These are phyloP conservation scores for Stomatorhinus walkeri DNA, from an alignment of 2,797 vertebrate species.

Conservation along the genomic window DNA sequence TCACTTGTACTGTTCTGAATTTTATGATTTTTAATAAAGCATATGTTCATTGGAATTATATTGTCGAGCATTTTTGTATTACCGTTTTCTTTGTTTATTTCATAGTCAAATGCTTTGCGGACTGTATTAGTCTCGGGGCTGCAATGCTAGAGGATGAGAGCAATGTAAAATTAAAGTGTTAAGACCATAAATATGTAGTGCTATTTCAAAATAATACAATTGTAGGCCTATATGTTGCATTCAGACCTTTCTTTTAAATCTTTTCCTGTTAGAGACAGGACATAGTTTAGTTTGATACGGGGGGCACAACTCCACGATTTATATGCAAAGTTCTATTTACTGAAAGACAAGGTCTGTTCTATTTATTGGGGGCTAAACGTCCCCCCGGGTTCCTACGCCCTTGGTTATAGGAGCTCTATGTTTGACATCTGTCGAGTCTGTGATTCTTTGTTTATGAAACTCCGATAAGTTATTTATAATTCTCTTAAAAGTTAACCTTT, in stretches of 20 bases:
- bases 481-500: not conserved
- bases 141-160: not conserved
- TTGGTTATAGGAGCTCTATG: not conserved
- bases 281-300: not conserved
- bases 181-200: not conserved
- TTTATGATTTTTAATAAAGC: constrained; percentile 12
- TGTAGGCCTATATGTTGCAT: not conserved
- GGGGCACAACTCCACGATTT: not conserved
- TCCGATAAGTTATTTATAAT: not conserved
- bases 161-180: not conserved
- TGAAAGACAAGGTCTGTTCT: not conserved
- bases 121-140: not conserved
- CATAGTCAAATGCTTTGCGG: not conserved
- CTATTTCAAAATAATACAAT: not conserved
- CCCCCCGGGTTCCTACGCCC: not conserved
- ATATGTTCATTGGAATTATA: not conserved
- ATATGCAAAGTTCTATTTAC: not conserved
- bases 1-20: not conserved
- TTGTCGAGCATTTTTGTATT: not conserved
- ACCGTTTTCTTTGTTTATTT: not conserved
- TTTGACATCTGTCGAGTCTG: not conserved
- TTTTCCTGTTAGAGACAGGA: not conserved
- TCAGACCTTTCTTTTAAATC: not conserved
- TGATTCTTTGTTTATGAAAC: not conserved
- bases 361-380: not conserved